Evolutionary conservation across 1,140 invertebrate genomes (phyloP), one percentile per base, ranked within the genome.

Genomic region (Hylyphantes graminicola): DNA sequence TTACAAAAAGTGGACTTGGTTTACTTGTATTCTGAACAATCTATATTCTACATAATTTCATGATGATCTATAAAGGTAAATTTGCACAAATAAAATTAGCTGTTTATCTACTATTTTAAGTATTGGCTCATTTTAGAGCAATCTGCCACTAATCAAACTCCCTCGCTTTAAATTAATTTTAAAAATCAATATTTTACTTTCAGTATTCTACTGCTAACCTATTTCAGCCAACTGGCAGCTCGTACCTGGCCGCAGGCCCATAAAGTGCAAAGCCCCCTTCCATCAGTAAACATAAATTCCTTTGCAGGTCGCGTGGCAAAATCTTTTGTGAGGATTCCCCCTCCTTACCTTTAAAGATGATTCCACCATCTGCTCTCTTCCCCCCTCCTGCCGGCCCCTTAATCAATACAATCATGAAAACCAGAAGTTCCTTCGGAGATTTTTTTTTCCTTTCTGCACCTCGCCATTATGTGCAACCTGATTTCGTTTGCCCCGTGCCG

Each of bases 261-360:
- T 13, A 59, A 59, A n/a, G 57, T 59, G 57, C 12, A n/a, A 19
- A n/a, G n/a, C 2, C 10, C 9, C 15, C 8, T 57, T 74, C n/a
- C 21, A 55, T 7, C n/a, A 48, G 21, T 6, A 13, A 68, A 50
- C 19, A 51, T 48, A 59, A 21, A 21, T 64, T n/a, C 19, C n/a
- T 7, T 12, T 11, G 9, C n/a, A 61, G 35, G 77, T 80, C 77
- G 77, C 77, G 77, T 80, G 77, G 77, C 77, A 19, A 7, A 80
- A 54, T 80, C 54, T 57, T 74, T 57, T 57, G 21, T 70, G n/a
- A 15, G 53, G 57, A 17, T 53, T 19, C 51, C 8, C n/a, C 59
- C 12, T 76, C 59, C 2, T 50, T 50, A 61, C 12, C 59, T 15
- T 67, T 48, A 17, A 17, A 35, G 70, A 70, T 67, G 70, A 59